Evolutionary conservation across 2,113 vertebrate genomes (phyloP).

Genomic region (Pseudonaja textilis): DNA sequence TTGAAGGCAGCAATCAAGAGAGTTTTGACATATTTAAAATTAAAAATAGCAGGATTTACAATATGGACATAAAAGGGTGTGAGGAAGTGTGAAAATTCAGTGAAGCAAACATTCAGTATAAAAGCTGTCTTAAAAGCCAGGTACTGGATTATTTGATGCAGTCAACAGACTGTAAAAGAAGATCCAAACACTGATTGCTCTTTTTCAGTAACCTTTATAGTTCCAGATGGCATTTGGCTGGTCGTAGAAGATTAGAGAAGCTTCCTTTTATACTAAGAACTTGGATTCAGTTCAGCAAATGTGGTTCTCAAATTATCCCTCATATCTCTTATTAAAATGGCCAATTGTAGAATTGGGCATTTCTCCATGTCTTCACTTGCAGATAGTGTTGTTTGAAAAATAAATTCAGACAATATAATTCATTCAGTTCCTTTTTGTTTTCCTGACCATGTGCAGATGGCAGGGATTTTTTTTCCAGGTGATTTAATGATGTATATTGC

Average conservation of each 20-base stretch:
- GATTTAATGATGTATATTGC: constrained; percentile 4
- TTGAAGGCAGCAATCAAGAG: constrained; percentile 39
- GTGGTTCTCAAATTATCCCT: constrained; percentile 15
- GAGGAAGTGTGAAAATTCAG: constrained; percentile 27
- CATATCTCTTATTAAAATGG: constrained; percentile 35
- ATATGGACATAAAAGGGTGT: constrained; percentile 40
- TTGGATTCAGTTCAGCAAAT: constrained; percentile 16
- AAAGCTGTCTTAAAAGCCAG: constrained; percentile 45
- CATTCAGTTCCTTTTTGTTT: constrained; percentile 23
- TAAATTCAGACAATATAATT: background rate
- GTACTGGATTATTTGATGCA: constrained; percentile 44
- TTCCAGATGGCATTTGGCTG: constrained; percentile 10
- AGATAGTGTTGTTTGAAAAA: background rate
- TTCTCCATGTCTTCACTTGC: constrained; percentile 27
- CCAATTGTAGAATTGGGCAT: background rate
- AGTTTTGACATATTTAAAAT: constrained; percentile 41
- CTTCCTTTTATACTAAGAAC: constrained; percentile 5
- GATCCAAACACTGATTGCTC: constrained; percentile 20
- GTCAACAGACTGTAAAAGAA: constrained; percentile 36
- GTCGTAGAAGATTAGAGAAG: constrained; percentile 24
- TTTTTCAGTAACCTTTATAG: constrained; percentile 17
- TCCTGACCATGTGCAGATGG: constrained; percentile 2
- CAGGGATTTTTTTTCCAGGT: background rate
- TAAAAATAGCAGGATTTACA: constrained; percentile 46
- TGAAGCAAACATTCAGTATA: constrained; percentile 43